phyloP scores from a whole-genome alignment of 2,797 vertebrate species.

The Pachyuromys duprasi region DNA sequence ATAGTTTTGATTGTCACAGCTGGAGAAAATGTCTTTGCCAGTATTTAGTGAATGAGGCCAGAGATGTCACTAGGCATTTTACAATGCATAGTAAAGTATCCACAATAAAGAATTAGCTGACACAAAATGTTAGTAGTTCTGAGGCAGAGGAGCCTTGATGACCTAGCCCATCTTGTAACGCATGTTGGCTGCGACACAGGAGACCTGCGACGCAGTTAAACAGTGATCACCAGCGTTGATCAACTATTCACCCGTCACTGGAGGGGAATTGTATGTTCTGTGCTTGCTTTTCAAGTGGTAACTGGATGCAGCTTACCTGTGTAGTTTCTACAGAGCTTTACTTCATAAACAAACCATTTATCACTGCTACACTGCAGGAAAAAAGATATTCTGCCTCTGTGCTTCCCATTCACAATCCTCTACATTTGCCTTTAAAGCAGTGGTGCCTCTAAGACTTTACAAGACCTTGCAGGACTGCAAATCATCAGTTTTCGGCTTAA shows the following conservation, averaged over 20 bases:
- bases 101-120: background rate
- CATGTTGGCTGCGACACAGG: background rate
- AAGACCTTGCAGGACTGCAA: constrained; percentile 11
- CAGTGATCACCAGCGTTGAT: background rate
- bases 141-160: background rate
- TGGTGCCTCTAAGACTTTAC: background rate
- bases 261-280: background rate
- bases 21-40: background rate
- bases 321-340: background rate
- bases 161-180: background rate
- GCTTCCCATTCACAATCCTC: background rate
- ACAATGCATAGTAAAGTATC: background rate
- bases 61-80: background rate
- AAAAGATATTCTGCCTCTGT: constrained; percentile 18
- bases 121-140: background rate
- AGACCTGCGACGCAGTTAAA: background rate
- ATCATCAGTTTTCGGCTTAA: constrained; percentile 43
- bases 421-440: background rate
- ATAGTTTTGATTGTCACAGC: background rate
- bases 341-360: background rate
- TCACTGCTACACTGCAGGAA: constrained; percentile 12
- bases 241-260: background rate
- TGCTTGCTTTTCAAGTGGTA: background rate
- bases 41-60: background rate
- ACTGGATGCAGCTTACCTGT: background rate